phyloP scores from a whole-genome alignment of 2,888 invertebrate genomes.

The Habroteleia sp. region DNA sequence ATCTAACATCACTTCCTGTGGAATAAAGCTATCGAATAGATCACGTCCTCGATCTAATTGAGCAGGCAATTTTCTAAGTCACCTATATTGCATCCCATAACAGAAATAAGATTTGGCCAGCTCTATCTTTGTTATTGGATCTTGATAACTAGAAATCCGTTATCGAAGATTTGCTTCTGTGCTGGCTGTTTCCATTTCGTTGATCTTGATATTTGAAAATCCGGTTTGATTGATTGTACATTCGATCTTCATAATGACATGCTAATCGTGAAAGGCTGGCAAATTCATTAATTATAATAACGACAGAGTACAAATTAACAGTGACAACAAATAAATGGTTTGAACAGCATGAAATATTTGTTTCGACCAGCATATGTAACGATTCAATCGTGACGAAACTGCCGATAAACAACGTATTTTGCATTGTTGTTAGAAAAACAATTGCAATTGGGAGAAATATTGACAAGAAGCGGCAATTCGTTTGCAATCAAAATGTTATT shows the following conservation, averaged over 20 bases:
- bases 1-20: constrained; percentile 20
- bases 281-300: constrained; percentile 68
- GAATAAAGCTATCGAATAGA: no score
- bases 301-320: constrained; percentile 67
- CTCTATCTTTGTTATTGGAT: no score
- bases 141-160: constrained; percentile 8
- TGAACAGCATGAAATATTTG: constrained; percentile 5
- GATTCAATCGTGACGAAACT: no score
- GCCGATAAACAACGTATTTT: no score
- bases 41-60: no score
- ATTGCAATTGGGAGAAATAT: no score
- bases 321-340: constrained; percentile 21
- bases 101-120: constrained; percentile 68
- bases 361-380: constrained; percentile 3
- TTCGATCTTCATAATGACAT: constrained; percentile 45
- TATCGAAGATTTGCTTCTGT: no score
- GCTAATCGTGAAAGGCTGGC: constrained; percentile 51
- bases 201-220: constrained; percentile 17
- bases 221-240: no score
- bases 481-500: no score
- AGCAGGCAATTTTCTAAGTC: not conserved
- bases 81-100: constrained; percentile 46
- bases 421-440: no score
- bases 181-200: constrained; percentile 56
- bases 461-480: no score